These are phyloP conservation scores for Palloptera scutellata DNA, from an alignment of 2,888 invertebrate species.

Conservation along the genomic window DNA sequence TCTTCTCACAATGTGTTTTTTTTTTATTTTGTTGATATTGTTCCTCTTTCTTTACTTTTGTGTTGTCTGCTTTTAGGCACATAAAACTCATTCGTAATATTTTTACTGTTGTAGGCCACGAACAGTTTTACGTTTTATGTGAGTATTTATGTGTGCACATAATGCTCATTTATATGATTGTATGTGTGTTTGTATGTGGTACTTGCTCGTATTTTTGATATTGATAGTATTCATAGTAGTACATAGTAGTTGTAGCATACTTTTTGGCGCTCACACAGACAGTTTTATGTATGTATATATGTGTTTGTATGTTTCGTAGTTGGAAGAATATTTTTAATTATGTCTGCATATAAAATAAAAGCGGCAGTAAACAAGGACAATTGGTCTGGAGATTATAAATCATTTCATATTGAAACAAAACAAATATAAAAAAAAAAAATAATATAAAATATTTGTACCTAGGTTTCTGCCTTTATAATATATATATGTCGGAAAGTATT, in stretches of 20 bases:
- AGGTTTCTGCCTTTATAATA: no score
- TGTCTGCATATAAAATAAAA: constrained; percentile 23
- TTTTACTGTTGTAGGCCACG: constrained; percentile 40
- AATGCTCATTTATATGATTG: background rate
- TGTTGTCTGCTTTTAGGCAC: constrained; percentile 33
- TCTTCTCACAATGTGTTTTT: background rate
- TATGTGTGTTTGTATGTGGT: background rate
- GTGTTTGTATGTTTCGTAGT: background rate
- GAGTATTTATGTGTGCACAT: background rate
- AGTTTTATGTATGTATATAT: background rate
- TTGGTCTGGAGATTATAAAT: constrained; percentile 36
- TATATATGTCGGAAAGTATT: no score
- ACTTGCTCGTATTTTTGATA: background rate
- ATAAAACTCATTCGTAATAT: constrained; percentile 30
- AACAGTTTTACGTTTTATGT: constrained; percentile 41
- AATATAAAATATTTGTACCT: no score
- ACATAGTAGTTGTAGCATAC: no score
- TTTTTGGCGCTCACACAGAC: no score
- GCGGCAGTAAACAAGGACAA: constrained; percentile 39
- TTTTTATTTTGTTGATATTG: background rate
- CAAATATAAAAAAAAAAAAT: no score
- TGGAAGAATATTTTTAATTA: constrained; percentile 40
- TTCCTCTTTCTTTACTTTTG: no score
- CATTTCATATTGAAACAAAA: constrained; percentile 15
- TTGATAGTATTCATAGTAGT: background rate